phyloP scores from a whole-genome alignment of 2,888 invertebrate genomes.

The Syritta pipiens region DNA sequence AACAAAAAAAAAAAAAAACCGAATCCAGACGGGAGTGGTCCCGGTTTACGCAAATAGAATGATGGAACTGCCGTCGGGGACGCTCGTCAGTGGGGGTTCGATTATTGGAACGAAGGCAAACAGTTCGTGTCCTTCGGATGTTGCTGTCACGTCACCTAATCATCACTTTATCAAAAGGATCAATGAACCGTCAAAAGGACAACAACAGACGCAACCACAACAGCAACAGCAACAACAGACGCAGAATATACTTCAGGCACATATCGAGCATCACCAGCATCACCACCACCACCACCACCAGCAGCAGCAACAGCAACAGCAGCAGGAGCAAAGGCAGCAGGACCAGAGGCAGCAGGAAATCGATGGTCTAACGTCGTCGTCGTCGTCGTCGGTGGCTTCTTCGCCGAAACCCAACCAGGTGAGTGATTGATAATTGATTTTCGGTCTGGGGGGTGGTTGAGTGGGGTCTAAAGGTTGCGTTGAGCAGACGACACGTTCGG shows the following conservation, averaged over 20 bases:
- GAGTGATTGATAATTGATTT: conserved; percentile 25
- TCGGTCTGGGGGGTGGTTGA: background rate
- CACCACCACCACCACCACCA: conserved; percentile 21
- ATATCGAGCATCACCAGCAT: conserved; percentile 34
- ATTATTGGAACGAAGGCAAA: conserved; percentile 21
- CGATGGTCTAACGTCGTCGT: conserved; percentile 28
- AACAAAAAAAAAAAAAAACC: background rate
- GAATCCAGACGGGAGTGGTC: background rate
- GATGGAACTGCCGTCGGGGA: conserved; percentile 35
- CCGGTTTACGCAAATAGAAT: too few relatives aligned
- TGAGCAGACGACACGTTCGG: too few relatives aligned
- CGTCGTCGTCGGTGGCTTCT: conserved; percentile 29
- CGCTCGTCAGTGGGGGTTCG: background rate
- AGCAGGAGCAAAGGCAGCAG: conserved; percentile 18
- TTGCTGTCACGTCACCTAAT: conserved; percentile 17
- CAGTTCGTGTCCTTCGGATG: conserved; percentile 6
- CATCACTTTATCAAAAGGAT: conserved; percentile 54
- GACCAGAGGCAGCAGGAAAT: conserved; percentile 48
- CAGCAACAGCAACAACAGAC: conserved; percentile 37
- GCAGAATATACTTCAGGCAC: conserved; percentile 21
- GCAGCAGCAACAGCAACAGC: conserved; percentile 25
- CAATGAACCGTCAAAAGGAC: conserved; percentile 50
- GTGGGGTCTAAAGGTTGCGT: background rate
- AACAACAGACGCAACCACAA: conserved; percentile 15
- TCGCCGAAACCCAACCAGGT: conserved; percentile 63